Evolutionary conservation across 2,797 vertebrate genomes (phyloP), one percentile per base, ranked within the genome.

Genomic region (Ctenochaetus hawaiiensis): DNA sequence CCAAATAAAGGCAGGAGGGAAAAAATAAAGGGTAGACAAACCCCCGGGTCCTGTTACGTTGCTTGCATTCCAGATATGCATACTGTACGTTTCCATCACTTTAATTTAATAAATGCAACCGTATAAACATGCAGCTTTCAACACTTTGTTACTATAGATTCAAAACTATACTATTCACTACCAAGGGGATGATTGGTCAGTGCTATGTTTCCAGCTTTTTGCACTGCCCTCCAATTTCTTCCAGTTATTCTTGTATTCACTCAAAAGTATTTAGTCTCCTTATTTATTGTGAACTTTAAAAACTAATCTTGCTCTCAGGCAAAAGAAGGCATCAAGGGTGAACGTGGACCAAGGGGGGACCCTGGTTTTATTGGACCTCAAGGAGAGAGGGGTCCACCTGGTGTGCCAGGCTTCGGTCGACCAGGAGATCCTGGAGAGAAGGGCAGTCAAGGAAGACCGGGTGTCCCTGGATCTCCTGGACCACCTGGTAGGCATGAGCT

Each of bases 361-460:
- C 89, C 85, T 51, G 98, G 98, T 77, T 84, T 87, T 57, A 85
- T 63, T 0, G 98, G 98, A 14, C 59, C 89, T 52, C 89, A 89
- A 39, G 98, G 98, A 82, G 97, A 98, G 72, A 95, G 93, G 54
- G 98, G 98, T 54, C 96, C 96, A 9, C 97, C 97, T 49, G 98
- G 98, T 16, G 0, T 84, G 34, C 94, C 97, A 84, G 97, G 97
- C 3, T 56, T 83, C 49, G 97, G 97, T 0, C 52, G 48, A n/a
- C 59, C 92, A 37, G 98, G 98, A 56, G 89, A 93, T 10, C 5
- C 88, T 45, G 98, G 98, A 84, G 97, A 97, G 37, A 99, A 98
- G 87, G 98, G 98, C 73, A 94, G 90, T 82, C 75, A 86, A n/a
- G 98, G 98, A n/a, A 84, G 90, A 69, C 91, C 95, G 37, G 98